phyloP scores from a whole-genome alignment of 2,888 invertebrate genomes.

The Sarcophaga rosellei region DNA sequence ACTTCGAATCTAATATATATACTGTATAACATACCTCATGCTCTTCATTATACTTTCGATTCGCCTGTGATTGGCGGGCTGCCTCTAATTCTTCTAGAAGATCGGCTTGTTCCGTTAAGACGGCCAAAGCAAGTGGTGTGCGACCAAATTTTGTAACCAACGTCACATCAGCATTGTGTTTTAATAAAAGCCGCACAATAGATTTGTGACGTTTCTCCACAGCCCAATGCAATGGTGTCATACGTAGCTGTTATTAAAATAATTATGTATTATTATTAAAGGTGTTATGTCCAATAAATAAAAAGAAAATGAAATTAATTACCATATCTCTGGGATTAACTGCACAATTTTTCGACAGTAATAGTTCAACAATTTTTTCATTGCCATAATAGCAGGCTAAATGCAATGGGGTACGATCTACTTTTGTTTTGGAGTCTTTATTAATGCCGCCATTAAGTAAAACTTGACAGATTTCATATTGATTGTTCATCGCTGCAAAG shows the following conservation, averaged over 20 bases:
- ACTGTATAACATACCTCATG: constrained; percentile 73
- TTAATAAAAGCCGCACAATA: constrained; percentile 87
- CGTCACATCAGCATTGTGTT: constrained; percentile 87
- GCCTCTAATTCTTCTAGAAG: constrained; percentile 84
- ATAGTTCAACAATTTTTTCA: constrained; percentile 86
- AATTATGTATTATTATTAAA: background rate
- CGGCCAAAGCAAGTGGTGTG: constrained; percentile 86
- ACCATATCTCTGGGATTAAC: constrained; percentile 91
- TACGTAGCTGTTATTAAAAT: constrained; percentile 84
- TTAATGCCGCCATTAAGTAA: constrained; percentile 93
- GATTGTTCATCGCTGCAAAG: constrained; percentile 91
- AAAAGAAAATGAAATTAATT: constrained; percentile 68
- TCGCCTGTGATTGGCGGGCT: constrained; percentile 77
- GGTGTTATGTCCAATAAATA: background rate
- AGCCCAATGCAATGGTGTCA: constrained; percentile 98
- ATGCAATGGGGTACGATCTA: constrained; percentile 95
- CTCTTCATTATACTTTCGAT: constrained; percentile 76
- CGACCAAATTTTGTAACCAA: constrained; percentile 88
- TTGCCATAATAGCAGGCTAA: constrained; percentile 94
- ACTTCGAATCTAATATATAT: background rate
- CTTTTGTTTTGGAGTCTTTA: constrained; percentile 94
- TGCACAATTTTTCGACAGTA: constrained; percentile 87
- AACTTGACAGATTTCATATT: constrained; percentile 89
- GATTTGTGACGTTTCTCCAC: constrained; percentile 89
- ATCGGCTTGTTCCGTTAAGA: constrained; percentile 85